phyloP scores from a whole-genome alignment of 2,797 vertebrate species.

The Fringilla coelebs region DNA sequence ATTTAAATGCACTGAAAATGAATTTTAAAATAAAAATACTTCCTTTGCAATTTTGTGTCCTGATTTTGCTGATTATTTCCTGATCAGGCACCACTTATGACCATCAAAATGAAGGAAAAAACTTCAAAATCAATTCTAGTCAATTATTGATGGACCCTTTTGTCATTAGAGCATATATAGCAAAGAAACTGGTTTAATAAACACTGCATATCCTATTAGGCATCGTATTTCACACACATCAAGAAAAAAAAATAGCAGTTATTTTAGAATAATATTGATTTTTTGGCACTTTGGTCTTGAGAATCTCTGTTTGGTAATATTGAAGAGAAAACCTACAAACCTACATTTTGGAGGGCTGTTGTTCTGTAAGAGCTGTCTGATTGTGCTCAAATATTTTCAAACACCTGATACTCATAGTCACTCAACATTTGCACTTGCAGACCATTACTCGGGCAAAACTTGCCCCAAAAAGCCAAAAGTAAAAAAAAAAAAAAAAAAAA shows the following conservation, averaged over 20 bases:
- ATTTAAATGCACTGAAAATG: background rate
- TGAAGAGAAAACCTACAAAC: slow-evolving; percentile 25
- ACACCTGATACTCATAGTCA: background rate
- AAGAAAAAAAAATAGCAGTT: background rate
- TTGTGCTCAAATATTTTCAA: background rate
- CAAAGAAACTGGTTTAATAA: background rate
- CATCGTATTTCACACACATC: background rate
- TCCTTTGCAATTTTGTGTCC: background rate
- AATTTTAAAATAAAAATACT: background rate
- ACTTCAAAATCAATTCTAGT: background rate
- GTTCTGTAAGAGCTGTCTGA: background rate
- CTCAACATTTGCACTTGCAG: background rate
- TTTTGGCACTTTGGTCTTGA: background rate
- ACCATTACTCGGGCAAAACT: background rate
- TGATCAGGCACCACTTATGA: background rate
- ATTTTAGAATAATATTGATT: slow-evolving; percentile 34
- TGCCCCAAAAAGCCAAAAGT: background rate
- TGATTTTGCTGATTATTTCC: background rate
- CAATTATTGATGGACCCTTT: background rate
- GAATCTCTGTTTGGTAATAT: background rate
- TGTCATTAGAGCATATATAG: background rate
- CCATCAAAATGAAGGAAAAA: background rate
- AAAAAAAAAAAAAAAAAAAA: background rate
- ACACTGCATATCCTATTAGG: background rate
- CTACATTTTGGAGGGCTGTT: background rate